These are phyloP conservation scores for Perizoma flavofasciatum DNA, from an alignment of 2,888 invertebrate species.

Conservation along the genomic window DNA sequence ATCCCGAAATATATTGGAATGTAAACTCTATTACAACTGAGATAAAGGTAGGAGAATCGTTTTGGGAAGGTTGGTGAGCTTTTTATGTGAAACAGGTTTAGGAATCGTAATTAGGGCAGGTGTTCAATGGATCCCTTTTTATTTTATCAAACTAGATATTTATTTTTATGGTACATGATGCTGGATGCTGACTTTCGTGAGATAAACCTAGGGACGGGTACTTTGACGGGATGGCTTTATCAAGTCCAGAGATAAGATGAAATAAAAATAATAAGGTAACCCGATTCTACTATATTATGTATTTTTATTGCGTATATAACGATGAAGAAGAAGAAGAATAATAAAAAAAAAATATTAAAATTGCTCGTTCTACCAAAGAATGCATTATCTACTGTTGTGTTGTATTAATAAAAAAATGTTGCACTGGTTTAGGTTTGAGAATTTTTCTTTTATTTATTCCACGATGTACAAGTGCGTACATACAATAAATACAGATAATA, in stretches of 20 bases:
- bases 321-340: too few species aligned
- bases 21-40: conserved; percentile 34
- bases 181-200: conserved; percentile 26
- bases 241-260: conserved; percentile 17
- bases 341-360: too few species aligned
- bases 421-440: too few species aligned
- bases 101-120: conserved; percentile 74
- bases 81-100: conserved; percentile 62
- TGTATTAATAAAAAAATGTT: too few species aligned
- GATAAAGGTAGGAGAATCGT: conserved; percentile 14
- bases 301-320: too few species aligned
- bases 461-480: too few species aligned
- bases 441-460: too few species aligned
- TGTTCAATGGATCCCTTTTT: conserved; percentile 65
- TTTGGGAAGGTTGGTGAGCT: conserved; percentile 20
- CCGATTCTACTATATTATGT: too few species aligned
- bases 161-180: conserved; percentile 36
- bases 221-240: conserved; percentile 19
- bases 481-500: too few species aligned
- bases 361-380: too few species aligned
- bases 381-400: too few species aligned
- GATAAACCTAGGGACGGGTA: conserved; percentile 14
- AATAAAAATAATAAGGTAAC: conserved; percentile 18
- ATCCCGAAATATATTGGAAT: conserved; percentile 27
- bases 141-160: conserved; percentile 51